phyloP scores from a whole-genome alignment of 2,797 vertebrate species.

The Gadopsis bispinosus region DNA sequence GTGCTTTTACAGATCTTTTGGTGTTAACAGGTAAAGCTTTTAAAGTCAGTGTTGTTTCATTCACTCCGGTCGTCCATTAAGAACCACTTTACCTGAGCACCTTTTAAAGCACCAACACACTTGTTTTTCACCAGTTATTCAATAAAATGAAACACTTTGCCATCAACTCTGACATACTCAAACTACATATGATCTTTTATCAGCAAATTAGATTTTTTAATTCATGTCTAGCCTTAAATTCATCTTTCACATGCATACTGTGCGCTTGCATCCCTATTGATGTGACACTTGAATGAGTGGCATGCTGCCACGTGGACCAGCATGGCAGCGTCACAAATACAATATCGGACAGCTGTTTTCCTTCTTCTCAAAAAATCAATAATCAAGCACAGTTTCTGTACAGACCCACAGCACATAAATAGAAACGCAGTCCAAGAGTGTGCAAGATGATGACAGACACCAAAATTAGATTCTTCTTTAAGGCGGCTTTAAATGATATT shows the following conservation, averaged over 20 bases:
- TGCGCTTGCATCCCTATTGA: background rate
- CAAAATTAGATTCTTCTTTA: background rate
- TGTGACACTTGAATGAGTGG: conserved; percentile 40
- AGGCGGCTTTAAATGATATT: background rate
- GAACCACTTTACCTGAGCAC: conserved; percentile 9
- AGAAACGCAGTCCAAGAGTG: background rate
- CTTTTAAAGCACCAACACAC: background rate
- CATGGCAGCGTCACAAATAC: conserved; percentile 14
- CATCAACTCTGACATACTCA: background rate
- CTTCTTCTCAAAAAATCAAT: background rate
- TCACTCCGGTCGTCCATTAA: conserved; percentile 27
- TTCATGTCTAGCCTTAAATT: background rate
- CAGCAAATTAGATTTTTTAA: background rate
- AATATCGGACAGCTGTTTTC: conserved; percentile 28
- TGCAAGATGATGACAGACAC: background rate
- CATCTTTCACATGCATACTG: background rate
- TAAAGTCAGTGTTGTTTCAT: conserved; percentile 26
- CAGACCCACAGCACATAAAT: conserved; percentile 19
- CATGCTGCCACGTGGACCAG: conserved; percentile 10
- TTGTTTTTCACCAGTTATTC: conserved; percentile 1
- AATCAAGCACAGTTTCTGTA: conserved; percentile 15
- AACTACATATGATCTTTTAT: background rate
- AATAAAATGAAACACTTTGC: background rate
- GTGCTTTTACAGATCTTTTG: conserved; percentile 27
- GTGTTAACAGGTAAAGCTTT: conserved; percentile 39